A percentile compares a stretch with the other conserved stretches of the same genome.
These are phyloP conservation scores for Rhingia rostrata DNA, from an alignment of 2,888 invertebrate species.

Conservation along the genomic window DNA sequence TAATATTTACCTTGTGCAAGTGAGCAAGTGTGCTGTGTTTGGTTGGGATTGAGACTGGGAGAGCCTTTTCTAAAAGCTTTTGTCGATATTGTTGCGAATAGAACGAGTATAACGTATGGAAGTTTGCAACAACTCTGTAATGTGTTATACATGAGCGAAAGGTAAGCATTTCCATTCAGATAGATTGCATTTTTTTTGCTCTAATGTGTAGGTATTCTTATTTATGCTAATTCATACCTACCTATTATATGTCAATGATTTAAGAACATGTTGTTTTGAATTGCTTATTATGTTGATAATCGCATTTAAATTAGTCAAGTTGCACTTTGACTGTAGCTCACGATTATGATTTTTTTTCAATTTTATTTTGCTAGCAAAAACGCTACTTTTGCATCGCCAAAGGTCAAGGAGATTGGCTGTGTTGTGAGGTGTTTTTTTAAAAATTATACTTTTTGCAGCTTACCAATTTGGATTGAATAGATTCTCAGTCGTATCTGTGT, in stretches of 20 bases:
- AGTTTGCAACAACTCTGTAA: constrained; percentile 41
- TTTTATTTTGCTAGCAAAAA: background rate
- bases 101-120: constrained; percentile 45
- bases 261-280: constrained; percentile 35
- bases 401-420: constrained; percentile 57
- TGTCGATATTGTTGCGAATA: constrained; percentile 49
- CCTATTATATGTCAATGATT: constrained; percentile 40
- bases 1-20: constrained; percentile 74
- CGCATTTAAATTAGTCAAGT: constrained; percentile 20
- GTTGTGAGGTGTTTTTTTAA: constrained; percentile 24
- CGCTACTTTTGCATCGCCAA: constrained; percentile 15
- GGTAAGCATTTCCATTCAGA: constrained; percentile 53
- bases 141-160: constrained; percentile 70
- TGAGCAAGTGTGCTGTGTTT: constrained; percentile 69
- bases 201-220: constrained; percentile 2
- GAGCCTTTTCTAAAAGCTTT: constrained; percentile 65
- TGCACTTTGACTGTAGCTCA: constrained; percentile 35
- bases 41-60: constrained; percentile 47
- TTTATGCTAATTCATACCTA: constrained; percentile 45
- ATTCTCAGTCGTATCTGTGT: constrained; percentile 9
- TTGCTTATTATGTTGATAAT: constrained; percentile 35
- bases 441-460: constrained; percentile 8
- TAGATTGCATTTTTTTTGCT: constrained; percentile 42
- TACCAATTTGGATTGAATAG: constrained; percentile 43
- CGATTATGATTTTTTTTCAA: constrained; percentile 12